Conservation (phyloP, 2,113 vertebrate species). For the Menidia beryllina region DNA sequence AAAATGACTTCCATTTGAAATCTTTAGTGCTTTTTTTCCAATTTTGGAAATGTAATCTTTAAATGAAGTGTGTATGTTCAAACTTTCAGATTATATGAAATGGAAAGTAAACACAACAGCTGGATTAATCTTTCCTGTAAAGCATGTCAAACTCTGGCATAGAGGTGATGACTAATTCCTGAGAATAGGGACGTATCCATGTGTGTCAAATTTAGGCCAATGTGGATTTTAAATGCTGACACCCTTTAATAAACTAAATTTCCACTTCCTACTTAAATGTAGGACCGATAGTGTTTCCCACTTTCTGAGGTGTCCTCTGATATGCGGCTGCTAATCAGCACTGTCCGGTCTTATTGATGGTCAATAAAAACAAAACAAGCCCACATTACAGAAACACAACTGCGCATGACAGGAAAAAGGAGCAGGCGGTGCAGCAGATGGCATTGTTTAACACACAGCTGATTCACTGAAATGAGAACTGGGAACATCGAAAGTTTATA, state of each 20-base stretch:
- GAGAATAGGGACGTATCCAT: constrained; percentile 22
- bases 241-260: background rate
- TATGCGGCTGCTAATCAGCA: constrained; percentile 4
- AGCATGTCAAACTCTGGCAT: constrained; percentile 36
- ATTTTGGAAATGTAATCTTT: background rate
- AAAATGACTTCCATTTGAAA: background rate
- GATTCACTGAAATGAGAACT: constrained; percentile 56
- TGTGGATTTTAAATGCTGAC: constrained; percentile 5
- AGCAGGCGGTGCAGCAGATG: constrained; percentile 52
- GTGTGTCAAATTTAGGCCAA: too few species aligned
- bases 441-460: constrained; percentile 59
- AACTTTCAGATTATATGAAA: background rate
- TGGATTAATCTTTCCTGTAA: background rate
- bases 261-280: constrained; percentile 2
- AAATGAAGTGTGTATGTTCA: background rate
- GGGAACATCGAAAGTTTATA: constrained; percentile 36
- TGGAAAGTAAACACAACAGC: background rate
- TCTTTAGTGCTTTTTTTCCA: background rate
- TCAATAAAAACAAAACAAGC: constrained; percentile 48
- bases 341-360: constrained; percentile 12
- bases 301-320: background rate
- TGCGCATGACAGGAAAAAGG: constrained; percentile 37
- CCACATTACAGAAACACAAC: constrained; percentile 28
- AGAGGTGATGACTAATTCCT: constrained; percentile 21
- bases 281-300: constrained; percentile 5